A percentile compares a stretch with the other conserved stretches of the same genome.
Conservation (phyloP, 2,888 invertebrate genomes). For the Drosophila paucipuncta region DNA sequence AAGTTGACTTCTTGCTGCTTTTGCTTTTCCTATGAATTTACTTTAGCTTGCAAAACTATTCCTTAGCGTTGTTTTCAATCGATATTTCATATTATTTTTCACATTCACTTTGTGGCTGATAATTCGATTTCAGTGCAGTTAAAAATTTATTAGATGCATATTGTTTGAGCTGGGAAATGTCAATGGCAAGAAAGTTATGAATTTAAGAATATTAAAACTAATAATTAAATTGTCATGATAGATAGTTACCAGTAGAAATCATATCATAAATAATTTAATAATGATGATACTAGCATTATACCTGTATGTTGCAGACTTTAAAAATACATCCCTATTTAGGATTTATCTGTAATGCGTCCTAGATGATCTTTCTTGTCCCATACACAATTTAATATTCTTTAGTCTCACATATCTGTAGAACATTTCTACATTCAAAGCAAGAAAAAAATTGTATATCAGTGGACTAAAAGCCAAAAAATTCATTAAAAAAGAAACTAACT, state of each 20-base stretch:
- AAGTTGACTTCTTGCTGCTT: conserved; percentile 25
- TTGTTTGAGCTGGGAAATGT: conserved; percentile 9
- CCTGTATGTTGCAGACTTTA: too few relatives aligned
- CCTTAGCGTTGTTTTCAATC: conserved; percentile 9
- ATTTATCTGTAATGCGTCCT: neutral
- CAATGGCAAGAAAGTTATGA: conserved; percentile 25
- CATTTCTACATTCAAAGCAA: neutral
- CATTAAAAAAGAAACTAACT: neutral
- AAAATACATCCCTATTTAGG: neutral
- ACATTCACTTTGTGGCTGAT: conserved; percentile 29
- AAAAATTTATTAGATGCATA: conserved; percentile 42
- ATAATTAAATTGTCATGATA: neutral
- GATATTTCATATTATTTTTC: conserved; percentile 23
- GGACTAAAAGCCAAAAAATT: neutral
- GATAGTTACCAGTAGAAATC: neutral
- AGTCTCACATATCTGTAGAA: neutral
- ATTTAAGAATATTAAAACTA: neutral
- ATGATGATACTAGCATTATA: neutral
- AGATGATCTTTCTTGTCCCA: too few relatives aligned
- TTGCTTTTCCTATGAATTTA: neutral
- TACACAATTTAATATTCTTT: neutral
- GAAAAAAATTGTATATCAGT: neutral
- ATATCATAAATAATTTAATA: neutral
- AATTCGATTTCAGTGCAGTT: conserved; percentile 46
- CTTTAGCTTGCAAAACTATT: neutral